Percentiles rank a stretch among this genome's conserved stretches.
phyloP scores from a whole-genome alignment of 2,888 invertebrate species.

The Seladonia tumulorum region DNA sequence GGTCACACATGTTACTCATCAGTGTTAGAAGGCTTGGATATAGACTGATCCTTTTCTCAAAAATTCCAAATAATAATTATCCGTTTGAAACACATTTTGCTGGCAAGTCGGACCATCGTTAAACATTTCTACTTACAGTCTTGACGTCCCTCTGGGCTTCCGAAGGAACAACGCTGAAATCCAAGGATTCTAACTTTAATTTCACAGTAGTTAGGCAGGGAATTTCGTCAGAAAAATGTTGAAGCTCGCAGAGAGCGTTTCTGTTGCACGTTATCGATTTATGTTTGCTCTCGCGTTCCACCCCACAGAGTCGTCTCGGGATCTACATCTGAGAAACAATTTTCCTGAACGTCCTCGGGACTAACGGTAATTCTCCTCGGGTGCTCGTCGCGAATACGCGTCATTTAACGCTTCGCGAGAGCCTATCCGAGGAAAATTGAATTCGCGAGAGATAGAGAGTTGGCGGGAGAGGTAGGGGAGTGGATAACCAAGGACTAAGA shows the following conservation, averaged over 20 bases:
- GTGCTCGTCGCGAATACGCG: neutral
- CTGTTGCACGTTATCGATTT: neutral
- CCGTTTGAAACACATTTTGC: neutral
- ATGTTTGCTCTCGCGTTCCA: neutral
- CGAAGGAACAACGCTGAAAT: neutral
- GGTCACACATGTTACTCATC: neutral
- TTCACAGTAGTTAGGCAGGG: slow-evolving; percentile 1
- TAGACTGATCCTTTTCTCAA: neutral
- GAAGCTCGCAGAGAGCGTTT: neutral
- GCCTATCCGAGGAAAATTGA: slow-evolving; percentile 26
- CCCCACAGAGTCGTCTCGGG: neutral
- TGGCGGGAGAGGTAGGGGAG: neutral
- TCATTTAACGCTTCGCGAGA: slow-evolving; percentile 28
- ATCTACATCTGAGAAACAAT: neutral
- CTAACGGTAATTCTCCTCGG: neutral
- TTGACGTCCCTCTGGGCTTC: neutral
- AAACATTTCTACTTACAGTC: neutral
- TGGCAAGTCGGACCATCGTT: neutral
- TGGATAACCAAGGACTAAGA: neutral
- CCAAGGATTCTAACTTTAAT: neutral
- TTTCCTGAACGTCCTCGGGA: neutral
- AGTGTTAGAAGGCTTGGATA: neutral
- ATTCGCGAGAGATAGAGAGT: slow-evolving; percentile 23
- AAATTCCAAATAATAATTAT: neutral
- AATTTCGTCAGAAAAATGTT: neutral